These are phyloP conservation scores for Ianthella basta DNA, from an alignment of 37 sponge, comb jelly and placozoan species.

Conservation along the genomic window DNA sequence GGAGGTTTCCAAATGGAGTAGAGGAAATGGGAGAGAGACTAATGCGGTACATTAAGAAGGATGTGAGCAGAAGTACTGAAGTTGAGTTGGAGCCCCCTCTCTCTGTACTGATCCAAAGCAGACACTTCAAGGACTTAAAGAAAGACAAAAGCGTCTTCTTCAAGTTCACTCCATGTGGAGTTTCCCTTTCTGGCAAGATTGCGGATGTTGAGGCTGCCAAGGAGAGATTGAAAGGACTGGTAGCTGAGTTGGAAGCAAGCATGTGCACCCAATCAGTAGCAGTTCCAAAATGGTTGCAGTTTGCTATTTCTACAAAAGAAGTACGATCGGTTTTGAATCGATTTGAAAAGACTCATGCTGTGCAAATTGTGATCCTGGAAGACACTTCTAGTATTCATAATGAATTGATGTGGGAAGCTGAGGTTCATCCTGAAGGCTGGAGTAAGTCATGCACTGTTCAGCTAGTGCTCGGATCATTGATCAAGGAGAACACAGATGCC, in stretches of 20 bases:
- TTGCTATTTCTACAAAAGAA: background rate
- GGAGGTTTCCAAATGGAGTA: too few species aligned
- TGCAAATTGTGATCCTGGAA: too few species aligned
- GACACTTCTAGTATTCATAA: too few species aligned
- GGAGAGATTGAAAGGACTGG: background rate
- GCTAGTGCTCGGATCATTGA: slow-evolving; percentile 48
- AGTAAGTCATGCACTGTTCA: background rate
- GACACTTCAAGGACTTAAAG: too few species aligned
- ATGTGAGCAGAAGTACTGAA: too few species aligned
- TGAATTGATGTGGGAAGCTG: background rate
- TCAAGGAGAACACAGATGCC: slow-evolving; percentile 61
- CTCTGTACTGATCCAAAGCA: too few species aligned
- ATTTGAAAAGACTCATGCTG: background rate
- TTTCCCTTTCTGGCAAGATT: background rate
- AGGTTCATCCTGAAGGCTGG: background rate
- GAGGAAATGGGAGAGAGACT: too few species aligned
- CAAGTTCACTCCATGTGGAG: background rate
- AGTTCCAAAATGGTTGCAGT: background rate
- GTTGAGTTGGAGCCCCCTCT: too few species aligned
- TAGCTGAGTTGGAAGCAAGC: background rate
- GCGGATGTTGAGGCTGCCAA: background rate
- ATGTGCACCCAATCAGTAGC: background rate
- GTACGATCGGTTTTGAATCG: background rate
- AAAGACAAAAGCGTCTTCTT: too few species aligned
- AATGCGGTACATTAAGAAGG: too few species aligned